Conservation (phyloP, 1,140 invertebrate species). For the Orius insidiosus region DNA sequence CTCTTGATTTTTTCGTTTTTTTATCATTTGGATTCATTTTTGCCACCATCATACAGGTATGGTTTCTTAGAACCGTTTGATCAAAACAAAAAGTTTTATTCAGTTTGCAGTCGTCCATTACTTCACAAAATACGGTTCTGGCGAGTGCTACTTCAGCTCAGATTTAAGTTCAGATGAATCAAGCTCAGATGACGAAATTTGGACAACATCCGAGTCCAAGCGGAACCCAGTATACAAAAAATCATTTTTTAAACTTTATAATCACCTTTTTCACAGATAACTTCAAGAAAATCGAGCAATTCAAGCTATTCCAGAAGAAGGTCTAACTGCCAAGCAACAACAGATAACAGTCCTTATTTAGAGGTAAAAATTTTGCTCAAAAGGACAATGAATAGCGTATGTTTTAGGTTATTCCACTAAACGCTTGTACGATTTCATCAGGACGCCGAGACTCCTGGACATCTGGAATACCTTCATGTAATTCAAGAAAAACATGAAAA, state of each 20-base stretch:
- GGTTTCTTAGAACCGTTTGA: background rate
- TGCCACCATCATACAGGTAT: constrained; percentile 62
- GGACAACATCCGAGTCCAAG: constrained; percentile 16
- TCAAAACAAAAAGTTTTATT: constrained; percentile 14
- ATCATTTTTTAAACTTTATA: background rate
- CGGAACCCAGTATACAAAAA: background rate
- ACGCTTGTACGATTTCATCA: constrained; percentile 26
- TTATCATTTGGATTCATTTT: constrained; percentile 75
- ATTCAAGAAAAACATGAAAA: background rate
- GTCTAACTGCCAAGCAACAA: background rate
- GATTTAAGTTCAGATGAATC: constrained; percentile 41
- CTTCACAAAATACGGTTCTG: constrained; percentile 76
- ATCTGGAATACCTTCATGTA: constrained; percentile 16
- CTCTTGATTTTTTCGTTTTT: constrained; percentile 73
- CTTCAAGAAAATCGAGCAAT: background rate
- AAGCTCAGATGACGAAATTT: constrained; percentile 36
- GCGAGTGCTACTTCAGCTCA: constrained; percentile 60
- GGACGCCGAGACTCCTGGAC: constrained; percentile 18
- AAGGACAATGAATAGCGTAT: no score
- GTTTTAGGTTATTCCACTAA: constrained; percentile 32
- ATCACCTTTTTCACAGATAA: background rate
- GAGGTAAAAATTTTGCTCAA: no score
- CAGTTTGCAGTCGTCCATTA: constrained; percentile 76
- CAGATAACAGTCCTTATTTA: no score
- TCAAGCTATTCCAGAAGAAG: background rate